Evolutionary conservation across 1,140 invertebrate genomes (phyloP), one percentile per base, ranked within the genome.

Genomic region (Charaxes varanes): DNA sequence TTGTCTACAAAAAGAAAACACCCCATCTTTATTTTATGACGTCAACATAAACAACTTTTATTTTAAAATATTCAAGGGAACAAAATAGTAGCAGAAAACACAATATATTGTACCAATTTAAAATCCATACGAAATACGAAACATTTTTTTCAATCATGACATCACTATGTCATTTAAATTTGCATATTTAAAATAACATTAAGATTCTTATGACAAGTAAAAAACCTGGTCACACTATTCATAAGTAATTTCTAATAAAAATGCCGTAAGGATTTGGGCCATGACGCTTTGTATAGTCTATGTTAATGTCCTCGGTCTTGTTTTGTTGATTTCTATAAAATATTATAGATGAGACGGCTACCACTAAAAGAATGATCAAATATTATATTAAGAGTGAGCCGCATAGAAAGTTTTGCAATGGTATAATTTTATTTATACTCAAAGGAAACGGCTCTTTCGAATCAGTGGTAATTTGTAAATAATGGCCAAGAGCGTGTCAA

Each of bases 261-360:
- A 71, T 49, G 51, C 48, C 47, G 31, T 55, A 60, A 36, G 43
- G 44, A 78, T 68, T 59, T 68, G 65, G 63, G 56, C 54, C 71
- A 65, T 38, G 44, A 44, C 41, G 60, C 60, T 61, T 72, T 64
- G 68, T 80, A 62, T 58, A 44, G 53, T 45, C 51, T 49, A 76
- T 52, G 58, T 70, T 82, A 79, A 82, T 78, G 74, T 77, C 67
- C 62, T 70, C 71, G 52, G 56, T 60, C 64, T 55, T 76, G 77
- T 82, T 80, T 82, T 77, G 78, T 82, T 82, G 78, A 82, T 82
- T 82, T 82, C 78, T 82, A 78, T 82, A 82, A 82, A 82, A 82
- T 82, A 80, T 80, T 82, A 78, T 80, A 72, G 80, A 80, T 70
- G 74, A 67, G 72, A 80, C 61, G 69, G 74, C 78, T 82, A 80